Percentiles rank a stretch among this genome's conserved stretches.
Conservation (phyloP, 2,113 vertebrate species). For the Nesoenas mayeri region DNA sequence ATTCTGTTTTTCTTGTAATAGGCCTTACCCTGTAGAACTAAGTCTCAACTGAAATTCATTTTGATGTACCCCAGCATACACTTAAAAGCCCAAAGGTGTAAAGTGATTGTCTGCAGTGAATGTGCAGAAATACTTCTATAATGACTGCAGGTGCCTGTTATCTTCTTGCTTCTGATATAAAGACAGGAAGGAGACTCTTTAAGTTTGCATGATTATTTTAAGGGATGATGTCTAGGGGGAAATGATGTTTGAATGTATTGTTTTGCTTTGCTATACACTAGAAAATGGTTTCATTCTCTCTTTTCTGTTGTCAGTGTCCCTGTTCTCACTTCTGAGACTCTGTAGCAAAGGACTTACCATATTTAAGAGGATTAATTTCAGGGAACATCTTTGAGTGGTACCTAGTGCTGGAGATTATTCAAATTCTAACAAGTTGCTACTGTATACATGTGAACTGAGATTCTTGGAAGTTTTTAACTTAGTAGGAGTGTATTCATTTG, state of each 20-base stretch:
- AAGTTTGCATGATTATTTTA: neutral
- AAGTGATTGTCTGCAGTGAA: neutral
- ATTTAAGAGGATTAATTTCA: neutral
- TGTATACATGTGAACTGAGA: accelerated
- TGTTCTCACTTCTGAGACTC: neutral
- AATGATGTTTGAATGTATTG: neutral
- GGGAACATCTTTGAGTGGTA: neutral
- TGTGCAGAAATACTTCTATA: neutral
- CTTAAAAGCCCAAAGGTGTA: neutral
- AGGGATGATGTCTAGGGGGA: neutral
- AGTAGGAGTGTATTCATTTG: neutral
- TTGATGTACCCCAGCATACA: neutral
- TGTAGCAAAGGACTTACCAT: neutral
- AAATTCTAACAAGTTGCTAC: neutral
- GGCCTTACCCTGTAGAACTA: neutral
- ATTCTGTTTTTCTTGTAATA: neutral
- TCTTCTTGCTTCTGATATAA: neutral
- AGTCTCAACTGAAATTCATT: neutral
- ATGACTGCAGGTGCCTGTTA: neutral
- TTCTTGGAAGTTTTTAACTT: neutral
- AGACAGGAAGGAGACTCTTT: neutral
- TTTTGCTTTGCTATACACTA: neutral
- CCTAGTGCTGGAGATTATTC: neutral
- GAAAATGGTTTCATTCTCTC: neutral
- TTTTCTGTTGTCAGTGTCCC: neutral